Evolutionary conservation across 2,888 invertebrate genomes (phyloP).

Genomic region (Noctua janthina): DNA sequence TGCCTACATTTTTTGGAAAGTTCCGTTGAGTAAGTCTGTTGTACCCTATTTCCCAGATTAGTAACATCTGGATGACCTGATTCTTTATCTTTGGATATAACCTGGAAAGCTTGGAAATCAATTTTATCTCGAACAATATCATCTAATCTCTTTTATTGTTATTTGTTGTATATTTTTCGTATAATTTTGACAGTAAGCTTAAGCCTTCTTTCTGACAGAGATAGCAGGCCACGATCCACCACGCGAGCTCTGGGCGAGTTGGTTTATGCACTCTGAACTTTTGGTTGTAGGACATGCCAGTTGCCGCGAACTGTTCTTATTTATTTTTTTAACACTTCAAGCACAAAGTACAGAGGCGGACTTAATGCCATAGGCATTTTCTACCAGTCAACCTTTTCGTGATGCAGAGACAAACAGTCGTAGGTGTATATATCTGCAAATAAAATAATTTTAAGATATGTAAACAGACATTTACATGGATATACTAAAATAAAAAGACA

Average conservation of each 20-base stretch:
- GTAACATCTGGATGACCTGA: constrained; percentile 29
- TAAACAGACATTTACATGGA: no score
- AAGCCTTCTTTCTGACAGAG: neutral
- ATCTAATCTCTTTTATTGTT: neutral
- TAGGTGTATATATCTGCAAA: no score
- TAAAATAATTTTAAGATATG: no score
- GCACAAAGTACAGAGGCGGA: no score
- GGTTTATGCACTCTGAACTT: neutral
- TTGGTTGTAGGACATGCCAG: neutral
- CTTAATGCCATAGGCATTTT: no score
- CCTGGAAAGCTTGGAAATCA: neutral
- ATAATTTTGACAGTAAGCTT: neutral
- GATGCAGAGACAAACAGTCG: no score
- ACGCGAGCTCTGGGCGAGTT: neutral
- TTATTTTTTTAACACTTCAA: no score
- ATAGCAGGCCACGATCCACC: neutral
- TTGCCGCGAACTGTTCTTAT: neutral
- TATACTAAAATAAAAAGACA: no score
- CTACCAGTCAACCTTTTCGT: no score
- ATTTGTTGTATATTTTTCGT: neutral
- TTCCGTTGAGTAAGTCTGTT: neutral
- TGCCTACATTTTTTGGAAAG: neutral
- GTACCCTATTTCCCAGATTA: neutral
- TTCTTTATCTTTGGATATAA: constrained; percentile 16
- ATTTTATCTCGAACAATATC: neutral